These are phyloP conservation scores for Listrodromus nycthemerus DNA, from an alignment of 2,888 invertebrate genomes.

Conservation along the genomic window DNA sequence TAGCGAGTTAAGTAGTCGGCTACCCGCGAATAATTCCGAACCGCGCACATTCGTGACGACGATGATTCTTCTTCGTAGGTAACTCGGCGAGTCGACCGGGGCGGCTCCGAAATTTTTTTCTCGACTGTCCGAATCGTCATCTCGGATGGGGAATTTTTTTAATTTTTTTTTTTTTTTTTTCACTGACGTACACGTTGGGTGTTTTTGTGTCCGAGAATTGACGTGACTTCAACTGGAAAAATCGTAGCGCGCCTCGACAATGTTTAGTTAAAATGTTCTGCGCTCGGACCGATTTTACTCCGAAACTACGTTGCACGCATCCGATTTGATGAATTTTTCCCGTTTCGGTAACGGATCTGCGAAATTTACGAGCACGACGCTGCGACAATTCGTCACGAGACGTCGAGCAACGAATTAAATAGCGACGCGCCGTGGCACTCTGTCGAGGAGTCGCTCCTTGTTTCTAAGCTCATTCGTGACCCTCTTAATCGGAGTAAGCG, in stretches of 20 bases:
- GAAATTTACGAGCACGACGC: neutral
- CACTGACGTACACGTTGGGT: neutral
- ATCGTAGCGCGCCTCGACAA: constrained; percentile 37
- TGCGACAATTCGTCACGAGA: neutral
- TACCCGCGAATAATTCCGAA: constrained; percentile 56
- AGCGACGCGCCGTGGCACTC: too few species aligned
- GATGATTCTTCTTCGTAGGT: neutral
- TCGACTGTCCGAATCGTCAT: neutral
- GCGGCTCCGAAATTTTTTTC: neutral
- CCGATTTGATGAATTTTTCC: too few species aligned
- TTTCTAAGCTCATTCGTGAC: neutral
- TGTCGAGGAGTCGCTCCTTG: neutral
- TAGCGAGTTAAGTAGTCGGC: constrained; percentile 60
- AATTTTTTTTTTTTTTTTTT: constrained; percentile 12
- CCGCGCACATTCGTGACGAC: constrained; percentile 27
- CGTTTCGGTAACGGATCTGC: neutral
- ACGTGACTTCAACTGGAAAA: constrained; percentile 61
- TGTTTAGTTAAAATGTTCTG: constrained; percentile 35
- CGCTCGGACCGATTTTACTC: constrained; percentile 39
- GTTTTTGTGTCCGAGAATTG: neutral
- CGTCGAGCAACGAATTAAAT: neutral
- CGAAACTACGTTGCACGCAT: constrained; percentile 69
- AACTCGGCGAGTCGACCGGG: neutral
- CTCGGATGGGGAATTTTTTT: neutral
- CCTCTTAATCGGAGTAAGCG: neutral